These are phyloP conservation scores for Menidia beryllina DNA, from an alignment of 2,113 vertebrate genomes.

Conservation along the genomic window DNA sequence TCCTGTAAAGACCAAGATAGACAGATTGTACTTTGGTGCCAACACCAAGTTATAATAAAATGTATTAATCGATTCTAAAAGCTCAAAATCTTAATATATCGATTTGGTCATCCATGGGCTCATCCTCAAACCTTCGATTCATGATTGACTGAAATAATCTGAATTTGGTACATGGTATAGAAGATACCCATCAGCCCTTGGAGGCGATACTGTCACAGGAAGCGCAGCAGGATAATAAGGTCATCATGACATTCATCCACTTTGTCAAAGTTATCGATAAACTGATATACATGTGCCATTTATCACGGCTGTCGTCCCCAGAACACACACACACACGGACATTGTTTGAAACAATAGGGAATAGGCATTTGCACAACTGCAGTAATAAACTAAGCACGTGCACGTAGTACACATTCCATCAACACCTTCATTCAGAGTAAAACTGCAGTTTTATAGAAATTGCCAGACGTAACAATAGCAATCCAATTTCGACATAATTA, in stretches of 20 bases:
- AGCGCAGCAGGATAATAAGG: slow-evolving; percentile 24
- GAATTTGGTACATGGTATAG: no score
- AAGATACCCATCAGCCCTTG: no score
- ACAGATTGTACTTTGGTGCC: slow-evolving; percentile 27
- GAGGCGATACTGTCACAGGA: no score
- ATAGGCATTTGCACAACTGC: not conserved
- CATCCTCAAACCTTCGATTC: slow-evolving; percentile 1
- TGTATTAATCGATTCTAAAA: slow-evolving; percentile 16
- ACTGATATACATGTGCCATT: not conserved
- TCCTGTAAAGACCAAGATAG: slow-evolving; percentile 19
- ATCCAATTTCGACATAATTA: slow-evolving; percentile 40
- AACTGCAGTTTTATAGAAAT: slow-evolving; percentile 36
- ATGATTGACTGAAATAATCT: slow-evolving; percentile 33
- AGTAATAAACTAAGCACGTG: slow-evolving; percentile 8
- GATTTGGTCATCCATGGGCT: slow-evolving; percentile 10
- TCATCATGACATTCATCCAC: slow-evolving; percentile 13
- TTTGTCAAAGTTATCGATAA: not conserved
- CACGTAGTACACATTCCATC: slow-evolving; percentile 10
- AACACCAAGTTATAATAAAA: not conserved
- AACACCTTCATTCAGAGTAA: slow-evolving; percentile 12
- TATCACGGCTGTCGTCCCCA: not conserved
- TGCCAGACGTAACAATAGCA: slow-evolving; percentile 22
- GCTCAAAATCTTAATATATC: slow-evolving; percentile 5
- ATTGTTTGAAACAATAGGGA: not conserved
- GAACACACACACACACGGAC: not conserved